These are phyloP conservation scores for Amphipoea lucens DNA, from an alignment of 2,888 invertebrate species.

Conservation along the genomic window DNA sequence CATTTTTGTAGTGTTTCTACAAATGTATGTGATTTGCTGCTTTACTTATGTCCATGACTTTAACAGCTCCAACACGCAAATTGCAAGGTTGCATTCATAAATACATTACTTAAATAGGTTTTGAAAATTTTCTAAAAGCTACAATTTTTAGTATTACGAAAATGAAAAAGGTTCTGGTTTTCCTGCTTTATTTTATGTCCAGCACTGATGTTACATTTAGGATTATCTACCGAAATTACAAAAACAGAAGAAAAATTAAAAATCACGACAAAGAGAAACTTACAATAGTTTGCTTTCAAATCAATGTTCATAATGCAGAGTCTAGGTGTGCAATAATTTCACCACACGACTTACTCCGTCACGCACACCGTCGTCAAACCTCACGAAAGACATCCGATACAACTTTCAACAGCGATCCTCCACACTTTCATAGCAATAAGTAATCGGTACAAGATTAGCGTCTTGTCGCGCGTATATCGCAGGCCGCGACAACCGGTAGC, in stretches of 20 bases:
- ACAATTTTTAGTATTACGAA: background rate
- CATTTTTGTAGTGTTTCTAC: background rate
- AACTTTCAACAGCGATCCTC: conserved; percentile 48
- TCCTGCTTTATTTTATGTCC: background rate
- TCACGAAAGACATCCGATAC: conserved; percentile 34
- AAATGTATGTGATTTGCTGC: conserved; percentile 2
- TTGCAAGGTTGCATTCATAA: background rate
- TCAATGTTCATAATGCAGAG: background rate
- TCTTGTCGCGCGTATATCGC: conserved; percentile 59
- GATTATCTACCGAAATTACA: background rate
- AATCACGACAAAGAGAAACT: background rate
- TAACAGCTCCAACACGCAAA: background rate
- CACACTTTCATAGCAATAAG: conserved; percentile 55
- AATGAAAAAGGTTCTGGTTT: background rate
- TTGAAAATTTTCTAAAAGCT: background rate
- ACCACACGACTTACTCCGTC: background rate
- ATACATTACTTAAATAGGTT: background rate
- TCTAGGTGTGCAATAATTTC: background rate
- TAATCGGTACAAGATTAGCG: conserved; percentile 63
- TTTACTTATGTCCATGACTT: background rate
- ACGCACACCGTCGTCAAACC: conserved; percentile 9
- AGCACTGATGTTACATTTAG: background rate
- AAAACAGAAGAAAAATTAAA: background rate
- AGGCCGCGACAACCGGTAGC: conserved; percentile 64
- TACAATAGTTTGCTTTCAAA: background rate